Evolutionary conservation across 2,888 invertebrate genomes (phyloP), one percentile per base, ranked within the genome.

Genomic region (Chymomyza fuscimana): DNA sequence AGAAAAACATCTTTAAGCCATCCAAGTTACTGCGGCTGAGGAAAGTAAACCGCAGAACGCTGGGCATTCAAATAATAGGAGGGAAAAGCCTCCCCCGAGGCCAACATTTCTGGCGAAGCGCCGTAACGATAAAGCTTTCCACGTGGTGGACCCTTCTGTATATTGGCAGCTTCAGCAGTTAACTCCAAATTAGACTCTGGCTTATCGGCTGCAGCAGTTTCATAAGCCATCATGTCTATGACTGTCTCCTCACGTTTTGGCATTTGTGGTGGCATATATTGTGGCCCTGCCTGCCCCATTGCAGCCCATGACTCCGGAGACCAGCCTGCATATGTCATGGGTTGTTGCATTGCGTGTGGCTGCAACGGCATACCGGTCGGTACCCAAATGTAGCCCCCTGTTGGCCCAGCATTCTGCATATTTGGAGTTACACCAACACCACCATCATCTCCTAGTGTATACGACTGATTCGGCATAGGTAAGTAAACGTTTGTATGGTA

Each of bases 81-180:
- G 51, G 75, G 76, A 61, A 76, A 75, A n/a, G 76, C 75, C 9
- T 62, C 51, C 10, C 76, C 75, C n/a, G 75, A 65, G 9, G 29
- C 12, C 50, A 75, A 19, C 76, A 75, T 75, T 16, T 76, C 76
- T 15, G 67, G 65, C 16, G 76, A 61, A 32, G 75, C 75, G 51
- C 75, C 75, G 54, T 75, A 75, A 10, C 76, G 32, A 32, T 32
- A 32, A 1, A 32, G 32, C 32, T 32, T 32, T 7, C 32, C 32
- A 32, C 32, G 76, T n/a, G 22, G 63, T 22, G 9, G 25, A 25
- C 19, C 51, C 63, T 25, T 22, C 22, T 50, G 32, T 9, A 3
- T 32, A 32, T 32, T 32, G 7, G 5, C 32, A 7, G 9, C 32
- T 5, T 32, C 32, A 32, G 32, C 32, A 7, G 5, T 5, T 7